A percentile compares a stretch with the other conserved stretches of the same genome.
Conservation (phyloP, 1,140 invertebrate species). For the Acromyrmex heyeri region DNA sequence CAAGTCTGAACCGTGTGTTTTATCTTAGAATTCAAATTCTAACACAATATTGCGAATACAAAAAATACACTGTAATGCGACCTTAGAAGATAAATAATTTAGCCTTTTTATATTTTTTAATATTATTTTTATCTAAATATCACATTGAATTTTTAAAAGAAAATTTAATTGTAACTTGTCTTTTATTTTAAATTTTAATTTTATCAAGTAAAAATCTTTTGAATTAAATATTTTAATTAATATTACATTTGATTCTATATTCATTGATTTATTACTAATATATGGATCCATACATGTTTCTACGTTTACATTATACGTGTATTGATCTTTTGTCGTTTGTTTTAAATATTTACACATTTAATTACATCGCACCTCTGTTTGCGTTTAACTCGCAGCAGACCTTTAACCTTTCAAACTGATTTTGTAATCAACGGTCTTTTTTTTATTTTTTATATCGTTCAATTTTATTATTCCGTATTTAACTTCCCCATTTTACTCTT, state of each 20-base stretch:
- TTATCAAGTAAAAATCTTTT: background rate
- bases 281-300: background rate
- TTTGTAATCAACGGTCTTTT: conserved; percentile 15
- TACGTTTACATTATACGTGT: background rate
- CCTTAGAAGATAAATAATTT: background rate
- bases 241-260: background rate
- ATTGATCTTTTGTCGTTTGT: background rate
- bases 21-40: background rate
- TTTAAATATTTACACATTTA: conserved; percentile 37
- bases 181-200: background rate
- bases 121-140: conserved; percentile 7
- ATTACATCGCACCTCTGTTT: conserved; percentile 14
- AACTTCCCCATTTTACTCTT: conserved; percentile 17
- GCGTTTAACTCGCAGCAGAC: background rate
- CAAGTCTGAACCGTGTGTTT: background rate
- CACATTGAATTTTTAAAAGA: background rate
- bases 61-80: background rate
- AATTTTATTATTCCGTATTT: conserved; percentile 16
- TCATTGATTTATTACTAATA: background rate
- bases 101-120: background rate
- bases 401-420: conserved; percentile 35
- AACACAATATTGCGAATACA: background rate
- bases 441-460: conserved; percentile 18
- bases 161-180: background rate
- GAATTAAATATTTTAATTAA: background rate